Conservation (phyloP, 2,113 vertebrate species). For the Antechinus stuartii region DNA sequence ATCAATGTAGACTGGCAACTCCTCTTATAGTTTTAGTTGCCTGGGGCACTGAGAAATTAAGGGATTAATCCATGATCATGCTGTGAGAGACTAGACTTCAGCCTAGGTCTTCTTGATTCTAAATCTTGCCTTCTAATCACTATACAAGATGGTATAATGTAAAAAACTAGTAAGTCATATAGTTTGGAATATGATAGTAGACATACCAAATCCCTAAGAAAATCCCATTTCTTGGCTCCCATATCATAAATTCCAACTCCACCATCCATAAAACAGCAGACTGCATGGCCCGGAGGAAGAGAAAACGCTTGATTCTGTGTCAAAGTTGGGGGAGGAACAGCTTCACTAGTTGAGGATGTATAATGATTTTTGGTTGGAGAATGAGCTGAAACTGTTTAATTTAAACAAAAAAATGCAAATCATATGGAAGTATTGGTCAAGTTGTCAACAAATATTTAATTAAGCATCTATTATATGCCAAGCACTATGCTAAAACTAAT, state of each 20-base stretch:
- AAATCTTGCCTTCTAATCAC: not conserved
- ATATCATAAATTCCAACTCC: conserved; percentile 98
- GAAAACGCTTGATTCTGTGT: conserved; percentile 95
- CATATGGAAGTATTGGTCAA: not conserved
- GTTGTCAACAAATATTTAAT: not conserved
- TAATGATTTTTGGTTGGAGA: conserved; percentile 91
- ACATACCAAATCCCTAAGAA: conserved; percentile 96
- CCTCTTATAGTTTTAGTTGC: not conserved
- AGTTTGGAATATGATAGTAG: conserved; percentile 18
- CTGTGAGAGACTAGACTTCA: not conserved
- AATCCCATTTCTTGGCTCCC: conserved; percentile 98
- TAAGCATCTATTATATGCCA: not conserved
- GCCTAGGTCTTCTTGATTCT: not conserved
- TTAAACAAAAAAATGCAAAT: conserved; percentile 31
- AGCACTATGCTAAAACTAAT: not conserved
- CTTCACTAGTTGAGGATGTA: conserved; percentile 97
- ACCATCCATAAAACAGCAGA: conserved; percentile 98
- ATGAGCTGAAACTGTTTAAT: conserved; percentile 84
- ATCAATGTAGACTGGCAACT: not conserved
- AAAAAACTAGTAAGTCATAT: not conserved
- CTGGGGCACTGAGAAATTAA: not conserved
- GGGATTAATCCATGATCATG: not conserved
- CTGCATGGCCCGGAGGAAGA: conserved; percentile 94
- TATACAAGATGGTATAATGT: not conserved
- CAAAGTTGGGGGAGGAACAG: conserved; percentile 92